Conservation (phyloP, 2,888 invertebrate species). For the Dicyrtomina minuta region DNA sequence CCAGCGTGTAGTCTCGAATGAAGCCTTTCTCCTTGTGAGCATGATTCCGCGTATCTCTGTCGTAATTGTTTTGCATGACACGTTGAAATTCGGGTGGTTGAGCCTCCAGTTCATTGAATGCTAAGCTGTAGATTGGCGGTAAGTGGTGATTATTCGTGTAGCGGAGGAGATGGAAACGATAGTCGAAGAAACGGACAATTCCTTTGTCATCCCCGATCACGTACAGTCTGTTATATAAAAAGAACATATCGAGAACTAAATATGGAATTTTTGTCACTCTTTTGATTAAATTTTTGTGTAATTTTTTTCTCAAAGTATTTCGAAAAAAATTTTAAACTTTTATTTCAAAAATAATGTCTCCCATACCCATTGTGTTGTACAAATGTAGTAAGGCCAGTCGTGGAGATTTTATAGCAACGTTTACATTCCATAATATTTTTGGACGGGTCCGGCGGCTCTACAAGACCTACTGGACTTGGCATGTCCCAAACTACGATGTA, state of each 20-base stretch:
- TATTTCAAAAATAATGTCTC: no score
- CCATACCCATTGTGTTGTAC: constrained; percentile 40
- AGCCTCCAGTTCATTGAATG: constrained; percentile 40
- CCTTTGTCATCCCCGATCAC: constrained; percentile 50
- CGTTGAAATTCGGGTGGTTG: constrained; percentile 42
- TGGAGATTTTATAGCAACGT: constrained; percentile 44
- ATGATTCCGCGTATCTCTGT: constrained; percentile 21
- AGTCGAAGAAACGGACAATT: constrained; percentile 46
- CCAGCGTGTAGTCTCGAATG: constrained; percentile 47
- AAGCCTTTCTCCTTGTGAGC: constrained; percentile 36
- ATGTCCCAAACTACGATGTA: constrained; percentile 44
- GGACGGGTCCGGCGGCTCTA: constrained; percentile 42
- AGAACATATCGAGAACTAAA: neutral
- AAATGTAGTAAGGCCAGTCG: constrained; percentile 42
- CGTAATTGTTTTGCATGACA: constrained; percentile 40
- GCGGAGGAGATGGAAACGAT: constrained; percentile 45
- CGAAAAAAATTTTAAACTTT: no score
- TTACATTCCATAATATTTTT: constrained; percentile 45
- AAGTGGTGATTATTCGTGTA: constrained; percentile 43
- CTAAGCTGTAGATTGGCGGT: constrained; percentile 35
- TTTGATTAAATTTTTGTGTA: no score
- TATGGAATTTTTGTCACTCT: neutral
- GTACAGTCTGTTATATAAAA: constrained; percentile 14
- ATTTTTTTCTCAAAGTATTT: no score
- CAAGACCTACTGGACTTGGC: constrained; percentile 39